A percentile compares a stretch with the other conserved stretches of the same genome.
These are phyloP conservation scores for Phlogophora meticulosa DNA, from an alignment of 2,888 invertebrate genomes.

Conservation along the genomic window DNA sequence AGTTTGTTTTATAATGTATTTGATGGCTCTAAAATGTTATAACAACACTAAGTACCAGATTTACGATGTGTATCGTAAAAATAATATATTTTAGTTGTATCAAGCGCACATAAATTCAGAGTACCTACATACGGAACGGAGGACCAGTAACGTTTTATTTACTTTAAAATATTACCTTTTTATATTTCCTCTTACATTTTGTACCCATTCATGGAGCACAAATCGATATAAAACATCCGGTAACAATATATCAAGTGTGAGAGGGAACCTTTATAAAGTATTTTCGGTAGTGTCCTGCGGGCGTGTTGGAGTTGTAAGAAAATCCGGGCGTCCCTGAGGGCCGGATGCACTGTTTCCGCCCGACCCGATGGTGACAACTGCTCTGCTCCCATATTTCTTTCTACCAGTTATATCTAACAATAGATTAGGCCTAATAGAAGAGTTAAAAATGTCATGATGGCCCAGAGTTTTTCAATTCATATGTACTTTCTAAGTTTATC, in stretches of 20 bases:
- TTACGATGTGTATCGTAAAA: constrained; percentile 59
- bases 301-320: constrained; percentile 77
- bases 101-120: constrained; percentile 45
- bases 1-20: constrained; percentile 68
- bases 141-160: constrained; percentile 51
- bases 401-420: constrained; percentile 51
- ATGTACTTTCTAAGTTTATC: too few relatives aligned
- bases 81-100: constrained; percentile 57
- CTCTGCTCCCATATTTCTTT: constrained; percentile 68
- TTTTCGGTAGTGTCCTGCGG: constrained; percentile 81
- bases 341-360: constrained; percentile 82
- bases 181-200: constrained; percentile 68
- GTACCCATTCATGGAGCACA: constrained; percentile 72
- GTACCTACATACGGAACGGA: constrained; percentile 30
- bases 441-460: too few relatives aligned
- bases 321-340: constrained; percentile 72
- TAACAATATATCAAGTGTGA: constrained; percentile 81
- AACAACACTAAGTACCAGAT: constrained; percentile 51
- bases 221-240: constrained; percentile 83
- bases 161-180: constrained; percentile 63
- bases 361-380: constrained; percentile 73
- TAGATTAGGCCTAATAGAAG: constrained; percentile 48
- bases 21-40: constrained; percentile 63
- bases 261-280: constrained; percentile 79
- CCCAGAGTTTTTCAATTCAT: too few relatives aligned